A percentile compares a stretch with the other conserved stretches of the same genome.
Evolutionary conservation across 2,888 invertebrate genomes (phyloP).

Genomic region (Alviniconcha strummeri): DNA sequence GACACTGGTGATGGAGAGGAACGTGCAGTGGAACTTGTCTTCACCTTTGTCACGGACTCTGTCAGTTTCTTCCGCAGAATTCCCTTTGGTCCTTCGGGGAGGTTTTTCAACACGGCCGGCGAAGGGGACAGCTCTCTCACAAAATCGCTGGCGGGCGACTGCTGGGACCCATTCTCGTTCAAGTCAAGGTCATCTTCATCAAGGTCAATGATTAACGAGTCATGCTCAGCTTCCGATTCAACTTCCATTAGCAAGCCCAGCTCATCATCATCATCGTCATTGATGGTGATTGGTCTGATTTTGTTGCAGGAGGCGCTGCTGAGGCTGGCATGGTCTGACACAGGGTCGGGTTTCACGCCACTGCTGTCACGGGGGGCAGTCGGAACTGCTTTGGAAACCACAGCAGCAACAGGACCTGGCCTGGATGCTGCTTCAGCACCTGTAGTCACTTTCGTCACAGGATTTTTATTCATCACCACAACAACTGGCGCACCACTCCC

Average conservation of each 20-base stretch:
- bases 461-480: too few relatives aligned
- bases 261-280: conserved; percentile 30
- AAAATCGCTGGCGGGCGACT: conserved; percentile 5
- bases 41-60: not conserved
- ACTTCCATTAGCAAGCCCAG: conserved; percentile 45
- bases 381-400: too few relatives aligned
- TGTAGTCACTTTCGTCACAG: too few relatives aligned
- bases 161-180: not conserved
- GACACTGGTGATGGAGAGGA: too few relatives aligned
- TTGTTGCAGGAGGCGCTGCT: not conserved
- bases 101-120: not conserved
- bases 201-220: conserved; percentile 44
- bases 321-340: not conserved
- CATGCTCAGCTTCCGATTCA: conserved; percentile 43
- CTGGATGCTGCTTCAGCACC: too few relatives aligned
- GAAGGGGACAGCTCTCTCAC: conserved; percentile 28
- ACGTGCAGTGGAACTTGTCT: too few relatives aligned
- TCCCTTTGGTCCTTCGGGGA: not conserved
- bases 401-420: too few relatives aligned
- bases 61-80: not conserved
- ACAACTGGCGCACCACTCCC: too few relatives aligned
- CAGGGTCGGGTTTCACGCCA: too few relatives aligned
- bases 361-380: too few relatives aligned
- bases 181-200: conserved; percentile 31
- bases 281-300: conserved; percentile 9